Evolutionary conservation across 2,113 vertebrate species (phyloP), one percentile per base, ranked within the genome.

Genomic region (Poeciliopsis turrubarensis): DNA sequence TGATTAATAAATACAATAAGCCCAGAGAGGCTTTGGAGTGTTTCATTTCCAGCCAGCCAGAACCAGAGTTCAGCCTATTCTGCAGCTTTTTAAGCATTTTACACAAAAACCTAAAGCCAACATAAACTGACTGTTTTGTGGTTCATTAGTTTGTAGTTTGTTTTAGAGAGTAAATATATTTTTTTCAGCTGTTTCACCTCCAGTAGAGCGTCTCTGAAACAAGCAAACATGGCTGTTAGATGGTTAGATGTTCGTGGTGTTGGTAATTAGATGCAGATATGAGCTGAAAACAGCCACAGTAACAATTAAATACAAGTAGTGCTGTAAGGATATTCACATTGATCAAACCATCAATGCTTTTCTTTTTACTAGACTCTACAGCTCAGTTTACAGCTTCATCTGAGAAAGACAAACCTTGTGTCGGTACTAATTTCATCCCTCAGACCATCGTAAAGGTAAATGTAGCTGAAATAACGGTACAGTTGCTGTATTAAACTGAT

Each of bases 191-290:
- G 22, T 41, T 41, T 41, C 39, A 54, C 47, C 47, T 54, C 47
- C 0, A 54, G 19, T 7, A 54, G 47, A 54, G 19, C 19, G 47
- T 51, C 67, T 60, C 65, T 68, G 39, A 70, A 13, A 15, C n/a
- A 83, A 65, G 77, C 66, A 27, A 34, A 72, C 64, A 11, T 41
- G 2, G 4, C 60, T 62, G 60, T 30, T 30, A 7, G 60, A 5
- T 26, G 54, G 63, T 77, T 83, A 79, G 82, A 81, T 77, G 85
- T 83, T 84, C 82, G 78, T 72, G 71, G 71, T 66, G 51, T 74
- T 78, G 80, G 77, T 89, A 84, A 89, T 89, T 82, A 80, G 80
- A 25, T 32, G 64, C 27, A 37, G 80, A 83, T 82, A 85, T 57
- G 67, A 81, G 67, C 72, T 80, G 41, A 57, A 25, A 57, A n/a